Percentiles rank a stretch among this genome's conserved stretches.
Conservation (phyloP, 2,113 vertebrate species). For the Laticauda colubrina region DNA sequence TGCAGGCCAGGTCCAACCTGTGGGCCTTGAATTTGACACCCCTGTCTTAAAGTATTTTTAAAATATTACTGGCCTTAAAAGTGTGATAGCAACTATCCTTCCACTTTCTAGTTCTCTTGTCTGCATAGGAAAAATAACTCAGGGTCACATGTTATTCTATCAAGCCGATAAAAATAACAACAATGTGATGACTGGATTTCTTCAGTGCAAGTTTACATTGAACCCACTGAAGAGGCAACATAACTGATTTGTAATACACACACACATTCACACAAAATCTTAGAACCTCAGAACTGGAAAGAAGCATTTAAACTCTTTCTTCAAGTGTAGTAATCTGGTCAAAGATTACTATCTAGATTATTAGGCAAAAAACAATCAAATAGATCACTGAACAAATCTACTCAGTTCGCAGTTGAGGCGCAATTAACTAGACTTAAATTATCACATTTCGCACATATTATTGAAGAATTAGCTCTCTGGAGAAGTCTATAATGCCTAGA, state of each 20-base stretch:
- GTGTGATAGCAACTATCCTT: background rate
- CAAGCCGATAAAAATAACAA: background rate
- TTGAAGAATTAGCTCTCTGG: background rate
- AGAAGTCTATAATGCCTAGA: background rate
- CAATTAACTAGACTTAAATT: background rate
- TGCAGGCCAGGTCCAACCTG: too few species aligned
- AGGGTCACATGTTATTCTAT: background rate
- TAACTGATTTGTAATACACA: background rate
- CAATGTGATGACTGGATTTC: background rate
- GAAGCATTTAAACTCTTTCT: background rate
- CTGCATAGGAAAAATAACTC: background rate
- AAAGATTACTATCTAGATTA: background rate
- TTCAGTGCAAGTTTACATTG: background rate
- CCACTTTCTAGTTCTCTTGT: background rate
- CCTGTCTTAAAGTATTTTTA: background rate
- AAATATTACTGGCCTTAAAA: background rate
- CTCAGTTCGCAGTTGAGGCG: background rate
- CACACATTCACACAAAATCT: background rate
- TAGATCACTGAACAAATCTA: background rate
- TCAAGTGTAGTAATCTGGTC: background rate
- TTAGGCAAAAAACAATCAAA: background rate
- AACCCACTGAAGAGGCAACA: background rate
- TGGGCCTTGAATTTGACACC: too few species aligned
- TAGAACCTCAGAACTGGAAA: background rate
- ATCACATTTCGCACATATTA: background rate